Conservation (phyloP, 2,888 invertebrate species). For the Yponomeuta evonymella region DNA sequence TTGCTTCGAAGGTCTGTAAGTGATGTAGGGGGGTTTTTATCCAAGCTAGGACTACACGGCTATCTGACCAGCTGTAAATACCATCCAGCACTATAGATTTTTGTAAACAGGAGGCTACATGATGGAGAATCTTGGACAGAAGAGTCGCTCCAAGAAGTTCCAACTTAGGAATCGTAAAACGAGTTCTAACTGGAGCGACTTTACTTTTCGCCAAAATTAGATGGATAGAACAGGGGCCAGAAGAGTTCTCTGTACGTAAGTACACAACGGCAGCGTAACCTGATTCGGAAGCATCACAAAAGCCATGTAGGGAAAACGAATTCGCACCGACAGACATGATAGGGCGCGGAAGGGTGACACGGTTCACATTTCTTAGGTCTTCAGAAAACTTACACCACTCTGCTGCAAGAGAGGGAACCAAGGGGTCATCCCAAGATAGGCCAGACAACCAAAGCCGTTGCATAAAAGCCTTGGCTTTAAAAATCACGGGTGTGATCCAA, state of each 20-base stretch:
- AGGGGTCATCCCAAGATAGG: conserved; percentile 2
- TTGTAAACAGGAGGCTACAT: conserved; percentile 10
- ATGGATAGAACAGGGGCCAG: conserved; percentile 5
- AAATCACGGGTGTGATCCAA: no score
- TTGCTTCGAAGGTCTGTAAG: conserved; percentile 15
- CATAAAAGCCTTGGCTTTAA: no score
- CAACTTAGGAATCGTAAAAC: conserved; percentile 15
- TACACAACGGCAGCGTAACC: conserved; percentile 16
- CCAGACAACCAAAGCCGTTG: no score
- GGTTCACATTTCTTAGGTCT: background rate
- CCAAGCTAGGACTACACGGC: conserved; percentile 14
- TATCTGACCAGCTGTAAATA: conserved; percentile 13
- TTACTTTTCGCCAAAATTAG: conserved; percentile 14
- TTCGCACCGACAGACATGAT: background rate
- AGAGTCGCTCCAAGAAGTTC: conserved; percentile 14
- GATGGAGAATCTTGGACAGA: conserved; percentile 14
- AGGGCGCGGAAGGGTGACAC: background rate
- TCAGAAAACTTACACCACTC: background rate
- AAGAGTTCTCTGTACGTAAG: background rate
- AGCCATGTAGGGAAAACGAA: conserved; percentile 8
- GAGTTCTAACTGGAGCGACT: conserved; percentile 15
- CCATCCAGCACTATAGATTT: conserved; percentile 9
- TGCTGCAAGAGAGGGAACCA: background rate
- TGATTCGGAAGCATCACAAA: conserved; percentile 13
- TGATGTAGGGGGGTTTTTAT: conserved; percentile 11